phyloP scores from a whole-genome alignment of 2,113 vertebrate genomes.

The Gambusia affinis region DNA sequence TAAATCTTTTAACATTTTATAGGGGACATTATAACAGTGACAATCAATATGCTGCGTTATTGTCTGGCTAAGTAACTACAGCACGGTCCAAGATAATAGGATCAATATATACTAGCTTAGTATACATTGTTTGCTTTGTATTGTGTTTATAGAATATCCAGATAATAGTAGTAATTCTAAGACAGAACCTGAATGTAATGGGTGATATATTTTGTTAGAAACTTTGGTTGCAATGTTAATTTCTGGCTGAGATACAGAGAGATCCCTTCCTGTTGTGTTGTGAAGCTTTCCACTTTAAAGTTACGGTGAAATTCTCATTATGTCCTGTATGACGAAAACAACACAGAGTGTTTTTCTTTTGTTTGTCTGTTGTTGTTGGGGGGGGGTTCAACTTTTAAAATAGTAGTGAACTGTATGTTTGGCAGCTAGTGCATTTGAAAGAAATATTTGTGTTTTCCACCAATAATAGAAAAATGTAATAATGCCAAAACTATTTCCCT shows the following conservation, averaged over 20 bases:
- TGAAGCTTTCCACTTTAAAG: no score
- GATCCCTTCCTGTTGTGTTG: not conserved
- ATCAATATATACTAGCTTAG: not conserved
- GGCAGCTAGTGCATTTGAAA: no score
- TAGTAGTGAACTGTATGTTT: no score
- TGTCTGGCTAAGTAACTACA: not conserved
- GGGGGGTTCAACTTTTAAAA: no score
- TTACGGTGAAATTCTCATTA: not conserved
- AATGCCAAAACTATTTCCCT: slow-evolving; percentile 15
- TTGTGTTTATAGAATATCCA: not conserved
- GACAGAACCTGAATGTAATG: no score
- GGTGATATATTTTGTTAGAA: no score
- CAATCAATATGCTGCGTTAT: not conserved
- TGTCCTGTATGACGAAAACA: not conserved
- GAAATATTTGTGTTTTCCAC: no score
- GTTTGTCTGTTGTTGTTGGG: no score
- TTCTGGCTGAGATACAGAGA: not conserved
- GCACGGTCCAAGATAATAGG: not conserved
- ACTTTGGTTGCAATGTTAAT: not conserved
- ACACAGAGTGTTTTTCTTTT: no score
- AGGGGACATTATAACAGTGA: not conserved
- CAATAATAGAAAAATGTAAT: not conserved
- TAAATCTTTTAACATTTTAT: not conserved
- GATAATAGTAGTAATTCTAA: not conserved
- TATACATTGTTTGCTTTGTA: not conserved